phyloP scores from a whole-genome alignment of 30 jellyfish, hydroid and myxozoan species.

The Nemopilema nomurai region DNA sequence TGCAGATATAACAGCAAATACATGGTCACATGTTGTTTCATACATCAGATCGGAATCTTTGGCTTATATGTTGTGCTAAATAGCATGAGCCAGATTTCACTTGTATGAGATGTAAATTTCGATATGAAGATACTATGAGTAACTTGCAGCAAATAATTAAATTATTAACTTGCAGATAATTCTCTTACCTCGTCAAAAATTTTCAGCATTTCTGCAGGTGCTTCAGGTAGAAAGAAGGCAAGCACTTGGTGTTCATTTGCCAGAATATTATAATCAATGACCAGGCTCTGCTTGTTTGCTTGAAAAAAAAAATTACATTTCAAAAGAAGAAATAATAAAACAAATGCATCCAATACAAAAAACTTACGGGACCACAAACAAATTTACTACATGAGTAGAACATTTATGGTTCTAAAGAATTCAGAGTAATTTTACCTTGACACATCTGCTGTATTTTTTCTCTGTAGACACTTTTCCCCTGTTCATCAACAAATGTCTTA shows the following conservation, averaged over 20 bases:
- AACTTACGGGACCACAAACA: background rate
- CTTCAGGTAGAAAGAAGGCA: constrained; percentile 98
- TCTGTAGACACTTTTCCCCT: constrained; percentile 93
- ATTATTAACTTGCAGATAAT: no score
- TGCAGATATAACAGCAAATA: no score
- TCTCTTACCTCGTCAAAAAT: constrained; percentile 91
- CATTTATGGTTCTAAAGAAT: no score
- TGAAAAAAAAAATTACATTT: constrained; percentile 11
- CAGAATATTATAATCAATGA: constrained; percentile 83
- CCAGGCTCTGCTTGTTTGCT: constrained; percentile 89
- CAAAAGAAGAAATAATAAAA: background rate
- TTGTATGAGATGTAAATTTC: no score
- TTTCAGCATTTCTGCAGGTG: constrained; percentile 98
- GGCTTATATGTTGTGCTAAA: no score
- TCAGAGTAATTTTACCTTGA: constrained; percentile 80
- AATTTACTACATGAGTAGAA: background rate
- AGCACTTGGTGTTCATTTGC: constrained; percentile 98
- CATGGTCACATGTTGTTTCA: no score
- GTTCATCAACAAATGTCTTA: constrained; percentile 92
- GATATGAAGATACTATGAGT: no score
- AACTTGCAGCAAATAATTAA: no score
- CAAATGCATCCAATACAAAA: no score
- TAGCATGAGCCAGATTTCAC: no score
- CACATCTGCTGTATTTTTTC: constrained; percentile 96
- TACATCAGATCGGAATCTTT: no score